Conservation (phyloP, 2,113 vertebrate genomes). For the Ochotona curzoniae region DNA sequence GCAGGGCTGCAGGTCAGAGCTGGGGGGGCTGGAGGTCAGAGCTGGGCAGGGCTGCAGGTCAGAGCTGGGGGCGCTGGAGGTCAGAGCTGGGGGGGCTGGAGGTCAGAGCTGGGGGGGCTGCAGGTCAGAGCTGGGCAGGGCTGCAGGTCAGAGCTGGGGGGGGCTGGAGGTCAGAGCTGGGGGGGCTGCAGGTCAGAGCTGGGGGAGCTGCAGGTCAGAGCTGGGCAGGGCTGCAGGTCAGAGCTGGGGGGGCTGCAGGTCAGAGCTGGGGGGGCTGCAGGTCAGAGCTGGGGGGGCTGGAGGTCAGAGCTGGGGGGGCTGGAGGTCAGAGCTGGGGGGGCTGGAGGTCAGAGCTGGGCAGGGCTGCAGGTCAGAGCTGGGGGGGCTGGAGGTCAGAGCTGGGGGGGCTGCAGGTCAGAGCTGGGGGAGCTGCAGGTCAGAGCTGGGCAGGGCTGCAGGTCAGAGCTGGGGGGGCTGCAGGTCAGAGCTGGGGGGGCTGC, state of each 20-base stretch:
- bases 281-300: no score
- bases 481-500: neutral
- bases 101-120: neutral
- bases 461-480: neutral
- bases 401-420: neutral
- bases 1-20: no score
- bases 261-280: no score
- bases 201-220: neutral
- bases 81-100: neutral
- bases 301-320: neutral
- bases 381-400: neutral
- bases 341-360: neutral
- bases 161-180: neutral
- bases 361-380: no score
- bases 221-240: neutral
- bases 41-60: no score
- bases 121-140: neutral
- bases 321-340: neutral
- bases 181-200: neutral
- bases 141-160: no score
- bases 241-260: neutral
- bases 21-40: neutral
- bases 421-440: neutral
- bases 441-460: neutral
- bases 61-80: no score